These are phyloP conservation scores for Philhelius pedissequus DNA, from an alignment of 2,888 invertebrate species.

Conservation along the genomic window DNA sequence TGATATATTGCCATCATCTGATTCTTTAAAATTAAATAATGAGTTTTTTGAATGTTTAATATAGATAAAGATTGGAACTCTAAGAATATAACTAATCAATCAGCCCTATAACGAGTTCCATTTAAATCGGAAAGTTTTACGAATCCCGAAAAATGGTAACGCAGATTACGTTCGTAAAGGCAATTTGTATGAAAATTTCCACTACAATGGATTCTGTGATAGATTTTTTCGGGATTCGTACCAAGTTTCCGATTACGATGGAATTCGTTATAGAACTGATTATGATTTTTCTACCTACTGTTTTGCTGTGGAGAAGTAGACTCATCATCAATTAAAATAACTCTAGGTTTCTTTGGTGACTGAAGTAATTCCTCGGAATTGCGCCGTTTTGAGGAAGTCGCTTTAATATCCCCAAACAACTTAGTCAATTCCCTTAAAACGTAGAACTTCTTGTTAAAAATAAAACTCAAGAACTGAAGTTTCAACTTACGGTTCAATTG, in stretches of 20 bases:
- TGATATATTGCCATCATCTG: neutral
- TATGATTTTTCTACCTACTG: neutral
- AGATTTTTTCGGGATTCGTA: too few relatives aligned
- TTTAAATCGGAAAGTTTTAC: too few relatives aligned
- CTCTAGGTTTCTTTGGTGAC: constrained; percentile 1
- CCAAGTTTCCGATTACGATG: too few relatives aligned
- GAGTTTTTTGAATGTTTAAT: too few relatives aligned
- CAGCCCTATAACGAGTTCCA: too few relatives aligned
- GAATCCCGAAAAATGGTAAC: too few relatives aligned
- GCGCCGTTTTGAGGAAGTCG: neutral
- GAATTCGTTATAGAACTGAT: too few relatives aligned
- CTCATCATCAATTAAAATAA: neutral
- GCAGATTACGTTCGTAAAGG: too few relatives aligned
- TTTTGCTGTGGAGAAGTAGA: neutral
- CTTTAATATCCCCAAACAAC: constrained; percentile 24
- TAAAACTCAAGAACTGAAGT: neutral
- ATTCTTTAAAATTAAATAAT: neutral
- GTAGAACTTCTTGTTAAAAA: neutral
- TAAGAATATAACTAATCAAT: too few relatives aligned
- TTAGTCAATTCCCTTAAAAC: constrained; percentile 32
- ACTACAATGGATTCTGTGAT: too few relatives aligned
- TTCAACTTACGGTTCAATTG: constrained; percentile 39
- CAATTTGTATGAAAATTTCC: too few relatives aligned
- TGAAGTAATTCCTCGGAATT: neutral
- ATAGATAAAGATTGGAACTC: too few relatives aligned